Percentiles rank a stretch among this genome's conserved stretches.
Evolutionary conservation across 2,113 vertebrate genomes (phyloP).

Genomic region (Eleginops maclovinus): DNA sequence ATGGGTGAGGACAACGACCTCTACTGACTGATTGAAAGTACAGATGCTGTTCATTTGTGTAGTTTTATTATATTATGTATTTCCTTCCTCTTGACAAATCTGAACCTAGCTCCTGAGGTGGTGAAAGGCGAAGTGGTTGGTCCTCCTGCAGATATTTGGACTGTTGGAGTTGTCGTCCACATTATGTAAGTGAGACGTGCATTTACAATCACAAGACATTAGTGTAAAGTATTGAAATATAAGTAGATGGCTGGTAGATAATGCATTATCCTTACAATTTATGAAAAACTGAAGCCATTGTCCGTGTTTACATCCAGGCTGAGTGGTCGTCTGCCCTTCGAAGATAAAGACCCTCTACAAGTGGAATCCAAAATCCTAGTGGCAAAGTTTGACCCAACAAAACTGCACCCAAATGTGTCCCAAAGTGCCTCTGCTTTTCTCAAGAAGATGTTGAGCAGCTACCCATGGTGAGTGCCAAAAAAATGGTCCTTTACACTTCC

Average conservation of each 20-base stretch:
- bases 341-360: slow-evolving; percentile 86
- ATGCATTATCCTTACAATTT: no score
- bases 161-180: slow-evolving; percentile 88
- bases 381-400: slow-evolving; percentile 91
- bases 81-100: slow-evolving; percentile 11
- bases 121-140: slow-evolving; percentile 93
- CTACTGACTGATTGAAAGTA: background rate
- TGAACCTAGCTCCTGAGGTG: slow-evolving; percentile 91
- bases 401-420: slow-evolving; percentile 93
- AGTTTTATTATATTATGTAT: background rate
- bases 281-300: no score
- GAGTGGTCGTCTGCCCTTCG: slow-evolving; percentile 92
- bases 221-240: no score
- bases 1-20: slow-evolving; percentile 86
- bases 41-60: background rate
- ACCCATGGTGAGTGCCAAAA: slow-evolving; percentile 89
- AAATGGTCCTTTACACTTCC: rapidly evolving
- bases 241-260: no score
- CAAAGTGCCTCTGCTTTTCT: slow-evolving; percentile 94
- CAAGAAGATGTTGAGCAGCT: slow-evolving; percentile 92
- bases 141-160: slow-evolving; percentile 94
- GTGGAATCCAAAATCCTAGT: slow-evolving; percentile 90
- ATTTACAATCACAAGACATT: background rate
- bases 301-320: slow-evolving; percentile 84
- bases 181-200: slow-evolving; percentile 88